Base-by-base conservation (phyloP, 2,888 invertebrate genomes). In the Synanthedon myopaeformis region DNA sequence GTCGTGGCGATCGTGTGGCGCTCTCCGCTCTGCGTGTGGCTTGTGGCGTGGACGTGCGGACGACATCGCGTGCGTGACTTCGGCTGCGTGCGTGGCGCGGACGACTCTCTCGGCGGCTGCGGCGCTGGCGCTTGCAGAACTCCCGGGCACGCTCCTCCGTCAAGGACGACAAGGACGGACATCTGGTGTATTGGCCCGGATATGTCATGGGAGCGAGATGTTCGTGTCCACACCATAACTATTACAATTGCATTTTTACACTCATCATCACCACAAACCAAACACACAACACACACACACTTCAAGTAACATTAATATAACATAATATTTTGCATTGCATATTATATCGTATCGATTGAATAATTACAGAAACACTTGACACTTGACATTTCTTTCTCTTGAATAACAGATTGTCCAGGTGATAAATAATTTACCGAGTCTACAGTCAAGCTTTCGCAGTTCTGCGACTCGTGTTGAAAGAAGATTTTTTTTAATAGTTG, bases 151-250 rank as follows among this genome's bases (percentile, higher is more conserved):
- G 87, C 86, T 95, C 96, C 88, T 94, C 96, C 89, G 94, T 98
- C 89, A 96, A 97, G 92, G 98, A 99, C 92, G 99, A 99, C 92
- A 95, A 95, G 90, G 99, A 99, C 90, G 99, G 99, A 89, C 99
- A 99, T 90, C 96, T 99, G 91, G 94, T 99, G 89, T 99, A 99
- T 94, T 95, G 95, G 91, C 93, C 93, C 90, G 99, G 98, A 90
- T 98, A 99, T 92, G 92, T 96, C 90, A 96, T 99, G 90, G 96
- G 96, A 93, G 95, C 96, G 92, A 94, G 98, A 97, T 99, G 98
- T 96, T 95, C 95, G 96, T 96, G 94, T 93, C 93, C 93, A 92
- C 91, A 89, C 72, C 79, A 81, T 81, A 80, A 77, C 80, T 82
- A 35, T 79, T 73, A 79, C 70, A 66, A 69, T 65, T 69, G 70